Evolutionary conservation across 1,140 invertebrate genomes (phyloP).

Genomic region (Archegozetes longisetosus): DNA sequence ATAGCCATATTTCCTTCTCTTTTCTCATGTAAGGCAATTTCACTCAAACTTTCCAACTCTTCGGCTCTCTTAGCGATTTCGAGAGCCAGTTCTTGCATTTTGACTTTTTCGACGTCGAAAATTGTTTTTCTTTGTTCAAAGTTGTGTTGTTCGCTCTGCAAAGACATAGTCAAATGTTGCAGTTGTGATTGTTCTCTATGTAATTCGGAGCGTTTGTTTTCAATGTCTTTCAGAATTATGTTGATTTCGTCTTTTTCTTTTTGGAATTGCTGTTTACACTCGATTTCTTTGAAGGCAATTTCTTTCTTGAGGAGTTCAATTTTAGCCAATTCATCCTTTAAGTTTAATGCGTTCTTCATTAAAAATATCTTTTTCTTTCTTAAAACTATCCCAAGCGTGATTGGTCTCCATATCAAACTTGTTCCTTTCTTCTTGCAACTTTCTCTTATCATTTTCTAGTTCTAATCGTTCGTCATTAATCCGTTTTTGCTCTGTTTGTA

Average conservation of each 20-base stretch:
- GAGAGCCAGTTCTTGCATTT: slow-evolving; percentile 10
- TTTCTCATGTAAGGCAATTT: slow-evolving; percentile 14
- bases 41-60: slow-evolving; percentile 13
- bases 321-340: neutral
- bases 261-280: slow-evolving; percentile 5
- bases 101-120: slow-evolving; percentile 11
- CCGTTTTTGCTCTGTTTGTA: neutral
- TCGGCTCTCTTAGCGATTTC: slow-evolving; percentile 1
- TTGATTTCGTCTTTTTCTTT: slow-evolving; percentile 5
- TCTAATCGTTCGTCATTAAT: neutral
- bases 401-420: neutral
- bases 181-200: neutral
- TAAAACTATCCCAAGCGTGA: neutral
- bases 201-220: neutral
- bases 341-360: neutral
- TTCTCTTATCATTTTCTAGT: neutral
- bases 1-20: neutral
- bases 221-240: neutral
- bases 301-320: neutral
- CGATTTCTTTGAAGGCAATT: neutral
- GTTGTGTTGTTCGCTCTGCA: slow-evolving; percentile 9
- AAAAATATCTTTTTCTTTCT: neutral
- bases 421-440: neutral
- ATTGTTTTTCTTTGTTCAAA: slow-evolving; percentile 5
- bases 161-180: neutral